Conservation (phyloP, 2,888 invertebrate species). For the Tenthredo livida region DNA sequence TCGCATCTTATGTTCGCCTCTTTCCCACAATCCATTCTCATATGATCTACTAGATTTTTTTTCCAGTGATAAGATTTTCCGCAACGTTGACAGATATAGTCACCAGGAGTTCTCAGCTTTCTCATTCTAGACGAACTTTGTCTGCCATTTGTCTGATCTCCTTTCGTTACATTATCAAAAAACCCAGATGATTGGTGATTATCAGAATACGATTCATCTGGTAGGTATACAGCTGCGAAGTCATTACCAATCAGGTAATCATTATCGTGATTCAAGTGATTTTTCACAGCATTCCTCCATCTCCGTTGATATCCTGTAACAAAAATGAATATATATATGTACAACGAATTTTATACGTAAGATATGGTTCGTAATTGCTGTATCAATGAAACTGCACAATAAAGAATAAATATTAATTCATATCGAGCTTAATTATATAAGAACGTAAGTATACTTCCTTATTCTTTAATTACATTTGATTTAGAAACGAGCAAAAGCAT, state of each 20-base stretch:
- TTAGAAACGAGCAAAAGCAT: not conserved
- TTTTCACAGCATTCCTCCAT: not conserved
- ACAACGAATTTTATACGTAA: slow-evolving; percentile 19
- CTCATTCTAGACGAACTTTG: not conserved
- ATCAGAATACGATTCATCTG: slow-evolving; percentile 14
- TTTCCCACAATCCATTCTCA: slow-evolving; percentile 71
- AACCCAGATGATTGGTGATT: not conserved
- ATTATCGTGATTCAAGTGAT: not conserved
- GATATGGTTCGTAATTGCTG: not conserved
- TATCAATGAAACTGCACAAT: not conserved
- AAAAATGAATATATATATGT: slow-evolving; percentile 44
- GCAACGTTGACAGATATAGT: slow-evolving; percentile 67
- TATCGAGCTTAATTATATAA: not conserved
- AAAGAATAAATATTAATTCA: not conserved
- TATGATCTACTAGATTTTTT: slow-evolving; percentile 69
- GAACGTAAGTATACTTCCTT: not conserved
- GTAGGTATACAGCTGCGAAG: not conserved
- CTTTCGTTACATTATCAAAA: not conserved
- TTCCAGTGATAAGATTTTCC: slow-evolving; percentile 67
- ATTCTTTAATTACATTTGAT: not conserved
- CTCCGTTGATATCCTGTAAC: slow-evolving; percentile 52
- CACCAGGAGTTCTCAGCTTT: slow-evolving; percentile 27
- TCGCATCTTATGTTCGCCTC: slow-evolving; percentile 66
- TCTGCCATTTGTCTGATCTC: not conserved
- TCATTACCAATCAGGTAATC: not conserved